phyloP scores from a whole-genome alignment of 2,113 vertebrate species.

The Crotalus viridis region DNA sequence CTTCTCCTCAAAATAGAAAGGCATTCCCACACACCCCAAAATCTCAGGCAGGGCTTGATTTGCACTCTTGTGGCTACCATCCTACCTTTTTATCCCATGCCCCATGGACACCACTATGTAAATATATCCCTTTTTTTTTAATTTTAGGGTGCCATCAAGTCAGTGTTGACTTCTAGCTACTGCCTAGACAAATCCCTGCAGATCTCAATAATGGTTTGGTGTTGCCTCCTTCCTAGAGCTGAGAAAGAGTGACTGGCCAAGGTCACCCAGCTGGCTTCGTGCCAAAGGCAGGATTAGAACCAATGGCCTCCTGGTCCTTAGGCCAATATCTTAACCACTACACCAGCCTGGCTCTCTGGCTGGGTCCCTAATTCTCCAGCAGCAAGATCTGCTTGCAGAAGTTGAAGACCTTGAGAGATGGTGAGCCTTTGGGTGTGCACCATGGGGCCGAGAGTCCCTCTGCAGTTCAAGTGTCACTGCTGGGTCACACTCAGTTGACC shows the following conservation, averaged over 20 bases:
- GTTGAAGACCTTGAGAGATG: background rate
- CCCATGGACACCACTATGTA: no score
- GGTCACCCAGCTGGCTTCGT: background rate
- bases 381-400: background rate
- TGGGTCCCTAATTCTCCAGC: background rate
- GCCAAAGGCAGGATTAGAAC: background rate
- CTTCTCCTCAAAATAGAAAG: no score
- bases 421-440: background rate
- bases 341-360: background rate
- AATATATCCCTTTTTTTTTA: background rate
- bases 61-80: no score
- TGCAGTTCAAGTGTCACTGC: background rate
- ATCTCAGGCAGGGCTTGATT: no score
- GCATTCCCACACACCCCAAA: no score
- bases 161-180: background rate
- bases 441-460: background rate
- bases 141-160: background rate
- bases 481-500: background rate
- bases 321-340: background rate
- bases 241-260: background rate
- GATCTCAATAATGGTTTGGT: background rate
- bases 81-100: no score
- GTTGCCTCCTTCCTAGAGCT: background rate
- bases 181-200: background rate
- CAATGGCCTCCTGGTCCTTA: background rate